phyloP scores from a whole-genome alignment of 2,113 vertebrate species.

The Crypturellus undulatus region DNA sequence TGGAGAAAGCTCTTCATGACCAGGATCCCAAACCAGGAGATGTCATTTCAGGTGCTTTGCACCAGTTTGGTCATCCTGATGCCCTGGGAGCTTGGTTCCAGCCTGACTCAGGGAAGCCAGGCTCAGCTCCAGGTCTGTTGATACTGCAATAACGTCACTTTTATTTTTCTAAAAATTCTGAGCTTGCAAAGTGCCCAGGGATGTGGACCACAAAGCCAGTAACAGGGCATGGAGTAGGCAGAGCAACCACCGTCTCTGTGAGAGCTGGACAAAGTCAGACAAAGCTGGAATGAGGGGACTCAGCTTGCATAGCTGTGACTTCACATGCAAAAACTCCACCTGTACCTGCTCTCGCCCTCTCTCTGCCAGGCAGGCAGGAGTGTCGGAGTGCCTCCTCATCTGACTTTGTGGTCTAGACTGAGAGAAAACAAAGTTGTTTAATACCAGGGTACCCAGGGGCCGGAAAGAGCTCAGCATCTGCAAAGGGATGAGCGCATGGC shows the following conservation, averaged over 20 bases:
- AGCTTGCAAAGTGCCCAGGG: neutral
- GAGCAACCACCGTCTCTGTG: neutral
- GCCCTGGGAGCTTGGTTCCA: fast-evolving
- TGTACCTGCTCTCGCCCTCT: neutral
- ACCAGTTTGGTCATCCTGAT: fast-evolving
- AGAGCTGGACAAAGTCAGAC: neutral
- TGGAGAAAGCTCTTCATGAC: neutral
- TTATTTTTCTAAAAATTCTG: neutral
- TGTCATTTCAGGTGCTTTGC: neutral
- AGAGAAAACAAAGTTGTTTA: neutral
- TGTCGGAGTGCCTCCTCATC: neutral
- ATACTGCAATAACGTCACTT: neutral
- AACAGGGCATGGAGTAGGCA: neutral
- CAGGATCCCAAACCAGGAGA: fast-evolving
- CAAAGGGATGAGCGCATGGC: neutral
- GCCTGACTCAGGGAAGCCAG: neutral
- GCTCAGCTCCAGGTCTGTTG: neutral
- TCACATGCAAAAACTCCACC: neutral
- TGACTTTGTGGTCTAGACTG: neutral
- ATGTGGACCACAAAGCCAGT: neutral
- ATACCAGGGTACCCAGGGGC: neutral
- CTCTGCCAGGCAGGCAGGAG: neutral
- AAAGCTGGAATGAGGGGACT: neutral
- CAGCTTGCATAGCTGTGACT: neutral
- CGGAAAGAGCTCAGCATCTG: neutral